Evolutionary conservation across 1,140 invertebrate genomes (phyloP).

Genomic region (Ceratina australensis): DNA sequence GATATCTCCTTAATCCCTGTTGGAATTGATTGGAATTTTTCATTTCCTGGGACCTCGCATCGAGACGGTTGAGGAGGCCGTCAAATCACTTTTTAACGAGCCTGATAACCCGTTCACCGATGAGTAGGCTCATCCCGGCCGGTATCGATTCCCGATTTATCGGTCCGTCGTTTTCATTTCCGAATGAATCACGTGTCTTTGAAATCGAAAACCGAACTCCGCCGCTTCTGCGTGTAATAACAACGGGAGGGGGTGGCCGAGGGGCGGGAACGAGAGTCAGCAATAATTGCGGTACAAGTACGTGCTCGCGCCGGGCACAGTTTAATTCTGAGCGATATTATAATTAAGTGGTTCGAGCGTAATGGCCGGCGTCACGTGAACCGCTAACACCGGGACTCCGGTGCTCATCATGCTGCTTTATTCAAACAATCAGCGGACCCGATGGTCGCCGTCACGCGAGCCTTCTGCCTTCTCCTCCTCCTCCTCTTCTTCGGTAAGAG

Average conservation of each 20-base stretch:
- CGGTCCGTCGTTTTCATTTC: constrained; percentile 17
- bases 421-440: constrained; percentile 76
- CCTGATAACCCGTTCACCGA: constrained; percentile 35
- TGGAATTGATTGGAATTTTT: constrained; percentile 11
- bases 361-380: constrained; percentile 79
- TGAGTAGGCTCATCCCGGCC: constrained; percentile 17
- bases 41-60: constrained; percentile 11
- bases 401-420: constrained; percentile 72
- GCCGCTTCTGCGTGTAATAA: constrained; percentile 71
- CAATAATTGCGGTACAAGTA: constrained; percentile 78
- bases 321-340: constrained; percentile 79
- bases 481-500: constrained; percentile 30
- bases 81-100: constrained; percentile 46
- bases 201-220: constrained; percentile 49
- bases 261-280: constrained; percentile 47
- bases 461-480: constrained; percentile 42
- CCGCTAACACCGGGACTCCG: constrained; percentile 68
- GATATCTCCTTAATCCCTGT: constrained; percentile 37
- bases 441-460: constrained; percentile 78
- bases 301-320: constrained; percentile 77
- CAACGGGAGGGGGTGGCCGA: constrained; percentile 47
- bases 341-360: constrained; percentile 79
- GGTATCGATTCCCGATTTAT: constrained; percentile 45
- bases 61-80: background rate
- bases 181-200: constrained; percentile 40